These are phyloP conservation scores for Papilio machaon DNA, from an alignment of 1,140 invertebrate genomes.

Conservation along the genomic window DNA sequence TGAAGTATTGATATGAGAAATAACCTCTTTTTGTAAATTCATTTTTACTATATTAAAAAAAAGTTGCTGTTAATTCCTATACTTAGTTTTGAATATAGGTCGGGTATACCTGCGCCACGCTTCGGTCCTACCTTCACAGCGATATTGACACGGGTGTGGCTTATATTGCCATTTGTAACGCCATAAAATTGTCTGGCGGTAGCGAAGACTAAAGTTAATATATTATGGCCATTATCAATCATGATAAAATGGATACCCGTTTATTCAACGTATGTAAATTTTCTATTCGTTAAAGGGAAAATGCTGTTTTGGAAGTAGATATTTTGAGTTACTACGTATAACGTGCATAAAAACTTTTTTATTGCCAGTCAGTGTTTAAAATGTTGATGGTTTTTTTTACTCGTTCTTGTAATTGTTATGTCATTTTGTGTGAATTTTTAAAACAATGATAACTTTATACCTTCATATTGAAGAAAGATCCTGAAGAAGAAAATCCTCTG, in stretches of 20 bases:
- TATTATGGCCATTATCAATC: conserved; percentile 29
- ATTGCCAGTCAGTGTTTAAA: not conserved
- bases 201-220: not conserved
- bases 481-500: not conserved
- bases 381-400: not conserved
- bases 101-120: conserved; percentile 47
- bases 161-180: conserved; percentile 47
- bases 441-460: too few species aligned
- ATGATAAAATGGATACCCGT: conserved; percentile 23
- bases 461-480: not conserved
- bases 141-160: conserved; percentile 57
- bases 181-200: conserved; percentile 35
- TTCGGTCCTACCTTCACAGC: conserved; percentile 39
- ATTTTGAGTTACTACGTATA: not conserved
- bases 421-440: too few species aligned
- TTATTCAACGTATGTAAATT: not conserved
- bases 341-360: not conserved
- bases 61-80: conserved; percentile 26
- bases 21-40: not conserved
- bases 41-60: not conserved
- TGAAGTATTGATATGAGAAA: not conserved
- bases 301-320: not conserved
- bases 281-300: not conserved
- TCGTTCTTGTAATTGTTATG: too few species aligned
- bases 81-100: conserved; percentile 43